Evolutionary conservation across 30 jellyfish, hydroid and myxozoan species (phyloP).

Genomic region (Sanderia malayensis): DNA sequence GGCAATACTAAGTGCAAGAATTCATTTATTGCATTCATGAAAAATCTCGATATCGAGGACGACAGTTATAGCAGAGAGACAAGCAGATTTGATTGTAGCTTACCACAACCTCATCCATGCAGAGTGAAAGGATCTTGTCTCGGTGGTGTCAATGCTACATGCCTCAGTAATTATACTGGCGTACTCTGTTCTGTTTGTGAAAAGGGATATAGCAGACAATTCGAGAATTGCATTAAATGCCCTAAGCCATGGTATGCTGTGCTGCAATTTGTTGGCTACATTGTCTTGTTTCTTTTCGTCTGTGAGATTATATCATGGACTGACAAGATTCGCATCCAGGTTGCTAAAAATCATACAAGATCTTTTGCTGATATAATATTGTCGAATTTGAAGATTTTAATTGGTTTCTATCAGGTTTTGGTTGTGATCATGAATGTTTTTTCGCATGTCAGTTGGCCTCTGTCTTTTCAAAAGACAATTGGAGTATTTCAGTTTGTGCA

Average conservation of each 20-base stretch:
- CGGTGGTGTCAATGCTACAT: constrained; percentile 40
- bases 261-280: constrained; percentile 10
- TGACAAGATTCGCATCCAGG: background rate
- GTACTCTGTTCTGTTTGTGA: constrained; percentile 41
- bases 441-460: constrained; percentile 40
- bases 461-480: background rate
- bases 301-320: constrained; percentile 23
- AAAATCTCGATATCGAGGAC: constrained; percentile 1
- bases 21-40: background rate
- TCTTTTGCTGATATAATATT: constrained; percentile 45
- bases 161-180: constrained; percentile 27
- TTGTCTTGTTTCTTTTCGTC: constrained; percentile 4
- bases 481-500: background rate
- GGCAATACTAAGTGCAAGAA: background rate
- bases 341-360: background rate
- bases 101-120: constrained; percentile 40
- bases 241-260: constrained; percentile 8
- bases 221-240: constrained; percentile 25
- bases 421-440: constrained; percentile 7
- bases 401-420: constrained; percentile 49
- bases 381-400: constrained; percentile 39
- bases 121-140: constrained; percentile 30
- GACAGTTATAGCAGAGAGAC: constrained; percentile 9
- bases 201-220: constrained; percentile 16
- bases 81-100: constrained; percentile 1